Evolutionary conservation across 1,140 invertebrate species (phyloP), one percentile per base, ranked within the genome.

Genomic region (Maconellicoccus hirsutus): DNA sequence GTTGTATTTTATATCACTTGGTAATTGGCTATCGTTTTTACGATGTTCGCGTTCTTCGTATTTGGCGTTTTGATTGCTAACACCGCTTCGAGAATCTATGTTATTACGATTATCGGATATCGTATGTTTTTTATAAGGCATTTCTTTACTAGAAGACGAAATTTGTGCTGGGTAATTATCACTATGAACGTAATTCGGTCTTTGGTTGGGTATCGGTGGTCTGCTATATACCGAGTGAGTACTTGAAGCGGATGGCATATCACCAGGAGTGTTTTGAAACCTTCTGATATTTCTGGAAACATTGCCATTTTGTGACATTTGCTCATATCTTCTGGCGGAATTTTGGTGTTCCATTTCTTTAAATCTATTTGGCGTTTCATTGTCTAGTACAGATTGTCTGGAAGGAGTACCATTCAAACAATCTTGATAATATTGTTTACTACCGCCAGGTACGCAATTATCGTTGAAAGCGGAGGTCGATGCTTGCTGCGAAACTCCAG

Each of bases 311-410:
- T 3, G 21, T 14, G 22, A 6, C 10, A 14, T 2, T 25, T 66
- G 61, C 10, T 66, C 61, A 8, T 25, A 66, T 25, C 61, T 66
- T 26, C 25, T 59, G 19, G 61, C 61, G 6, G 21, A 61, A 52
- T 52, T 52, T 16, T 52, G 42, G 2, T 52, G 42, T 16, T 52
- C 42, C 42, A 52, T 16, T 25, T 66, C 25, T 25, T 22, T 23
- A 23, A 23, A 66, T 66, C 61, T 23, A 25, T 66, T 66, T 2
- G 61, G 61, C 22, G 61, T 66, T 19, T 66, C 61, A 8, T 66
- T 26, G 25, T 66, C 61, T 26, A 66, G 25, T 25, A 26, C 21
- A 2, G 61, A 26, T 25, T 23, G 61, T 66, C 61, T 23, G 10
- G 61, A 26, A 10, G 61, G 1, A 3, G 25, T 8, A 23, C 22